A percentile compares a stretch with the other conserved stretches of the same genome.
Evolutionary conservation across 1,140 invertebrate genomes (phyloP).

Genomic region (Drosophila ficusphila): DNA sequence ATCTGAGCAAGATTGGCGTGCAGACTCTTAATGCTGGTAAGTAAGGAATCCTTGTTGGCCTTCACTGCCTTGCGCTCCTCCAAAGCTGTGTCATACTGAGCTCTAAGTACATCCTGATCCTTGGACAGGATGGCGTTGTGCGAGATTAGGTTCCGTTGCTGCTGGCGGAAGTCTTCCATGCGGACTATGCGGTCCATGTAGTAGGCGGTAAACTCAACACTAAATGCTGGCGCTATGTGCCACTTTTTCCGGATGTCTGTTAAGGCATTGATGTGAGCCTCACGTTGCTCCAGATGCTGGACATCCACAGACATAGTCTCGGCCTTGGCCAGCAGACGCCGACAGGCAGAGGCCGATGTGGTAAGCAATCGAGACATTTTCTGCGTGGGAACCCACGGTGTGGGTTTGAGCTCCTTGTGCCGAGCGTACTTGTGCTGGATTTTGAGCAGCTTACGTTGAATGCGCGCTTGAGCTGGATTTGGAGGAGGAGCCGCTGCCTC

Average conservation of each 20-base stretch:
- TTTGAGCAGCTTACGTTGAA: slow-evolving; percentile 91
- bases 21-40: slow-evolving; percentile 24
- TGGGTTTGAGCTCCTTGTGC: slow-evolving; percentile 90
- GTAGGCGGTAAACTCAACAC: slow-evolving; percentile 97
- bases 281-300: slow-evolving; percentile 90
- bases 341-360: slow-evolving; percentile 95
- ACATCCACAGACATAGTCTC: slow-evolving; percentile 95
- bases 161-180: slow-evolving; percentile 90
- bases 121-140: slow-evolving; percentile 90
- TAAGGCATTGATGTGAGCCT: slow-evolving; percentile 91
- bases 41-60: slow-evolving; percentile 31
- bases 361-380: slow-evolving; percentile 96
- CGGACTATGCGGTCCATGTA: slow-evolving; percentile 94
- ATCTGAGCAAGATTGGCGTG: slow-evolving; percentile 63
- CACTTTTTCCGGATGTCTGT: slow-evolving; percentile 95
- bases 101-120: slow-evolving; percentile 89
- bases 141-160: slow-evolving; percentile 90
- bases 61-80: slow-evolving; percentile 68
- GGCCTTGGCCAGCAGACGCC: slow-evolving; percentile 93
- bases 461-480: slow-evolving; percentile 89
- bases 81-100: slow-evolving; percentile 90
- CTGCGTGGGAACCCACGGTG: slow-evolving; percentile 96
- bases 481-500: slow-evolving; percentile 76
- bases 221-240: slow-evolving; percentile 96
- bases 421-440: slow-evolving; percentile 90